A percentile compares a stretch with the other conserved stretches of the same genome.
These are phyloP conservation scores for Netelia inedita DNA, from an alignment of 2,888 invertebrate genomes.

Conservation along the genomic window DNA sequence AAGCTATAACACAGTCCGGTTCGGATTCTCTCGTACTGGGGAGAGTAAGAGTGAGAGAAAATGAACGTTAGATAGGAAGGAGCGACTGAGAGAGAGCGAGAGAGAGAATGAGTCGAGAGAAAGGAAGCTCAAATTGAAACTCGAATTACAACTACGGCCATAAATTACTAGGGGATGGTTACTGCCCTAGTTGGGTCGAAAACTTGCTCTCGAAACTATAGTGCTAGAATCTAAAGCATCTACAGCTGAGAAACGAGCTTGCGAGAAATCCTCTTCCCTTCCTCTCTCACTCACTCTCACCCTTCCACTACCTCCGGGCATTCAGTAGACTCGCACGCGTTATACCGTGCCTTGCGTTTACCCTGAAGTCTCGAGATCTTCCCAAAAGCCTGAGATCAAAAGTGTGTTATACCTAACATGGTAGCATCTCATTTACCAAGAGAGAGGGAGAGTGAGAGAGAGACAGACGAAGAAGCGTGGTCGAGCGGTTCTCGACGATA, in stretches of 20 bases:
- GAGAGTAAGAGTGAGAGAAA: constrained; percentile 37
- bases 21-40: neutral
- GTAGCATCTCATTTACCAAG: constrained; percentile 46
- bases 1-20: constrained; percentile 44
- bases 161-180: constrained; percentile 79
- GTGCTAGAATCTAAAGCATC: constrained; percentile 47
- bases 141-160: constrained; percentile 77
- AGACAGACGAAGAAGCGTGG: constrained; percentile 6
- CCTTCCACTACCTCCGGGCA: constrained; percentile 29
- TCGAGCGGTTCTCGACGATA: neutral
- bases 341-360: constrained; percentile 41
- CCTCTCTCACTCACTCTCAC: neutral
- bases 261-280: constrained; percentile 31
- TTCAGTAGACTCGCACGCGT: constrained; percentile 12
- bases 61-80: constrained; percentile 30
- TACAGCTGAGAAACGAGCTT: constrained; percentile 31
- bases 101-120: constrained; percentile 40
- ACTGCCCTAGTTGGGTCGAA: constrained; percentile 76
- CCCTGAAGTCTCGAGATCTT: constrained; percentile 31
- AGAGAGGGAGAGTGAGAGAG: neutral
- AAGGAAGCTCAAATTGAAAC: constrained; percentile 76
- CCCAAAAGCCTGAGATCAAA: constrained; percentile 59
- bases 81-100: constrained; percentile 35
- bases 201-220: constrained; percentile 71
- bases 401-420: constrained; percentile 34